A percentile compares a stretch with the other conserved stretches of the same genome.
Evolutionary conservation across 2,797 vertebrate species (phyloP).

Genomic region (Chiloscyllium punctatum): DNA sequence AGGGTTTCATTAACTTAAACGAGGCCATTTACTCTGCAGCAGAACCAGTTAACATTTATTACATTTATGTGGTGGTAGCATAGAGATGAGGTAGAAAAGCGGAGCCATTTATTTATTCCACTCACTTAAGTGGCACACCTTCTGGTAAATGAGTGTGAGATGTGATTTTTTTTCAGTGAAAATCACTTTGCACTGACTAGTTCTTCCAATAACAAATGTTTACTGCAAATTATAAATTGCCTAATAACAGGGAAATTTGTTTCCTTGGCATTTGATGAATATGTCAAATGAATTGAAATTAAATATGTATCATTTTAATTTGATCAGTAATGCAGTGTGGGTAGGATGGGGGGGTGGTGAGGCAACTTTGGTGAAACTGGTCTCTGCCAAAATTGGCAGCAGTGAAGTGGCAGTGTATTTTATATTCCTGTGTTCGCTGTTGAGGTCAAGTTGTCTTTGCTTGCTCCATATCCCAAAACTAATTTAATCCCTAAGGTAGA

Average conservation of each 20-base stretch:
- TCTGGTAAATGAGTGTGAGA: neutral
- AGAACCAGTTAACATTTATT: conserved; percentile 13
- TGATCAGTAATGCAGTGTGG: neutral
- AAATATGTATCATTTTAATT: neutral
- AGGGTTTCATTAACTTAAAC: conserved; percentile 25
- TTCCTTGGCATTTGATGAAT: neutral
- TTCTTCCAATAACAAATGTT: neutral
- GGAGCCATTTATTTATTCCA: neutral
- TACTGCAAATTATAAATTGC: neutral
- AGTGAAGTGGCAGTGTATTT: neutral
- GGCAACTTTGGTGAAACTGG: neutral
- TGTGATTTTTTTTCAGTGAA: conserved; percentile 9
- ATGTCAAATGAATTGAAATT: neutral
- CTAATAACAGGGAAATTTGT: neutral
- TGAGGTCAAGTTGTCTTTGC: neutral
- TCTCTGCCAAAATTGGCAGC: no score
- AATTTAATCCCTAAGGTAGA: neutral
- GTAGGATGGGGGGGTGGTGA: neutral
- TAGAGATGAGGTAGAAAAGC: neutral
- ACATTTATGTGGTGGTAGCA: neutral
- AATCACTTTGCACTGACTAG: neutral
- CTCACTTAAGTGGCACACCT: neutral
- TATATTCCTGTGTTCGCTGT: neutral
- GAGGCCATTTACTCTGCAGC: neutral
- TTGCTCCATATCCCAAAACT: neutral